Conservation (phyloP, 2,797 vertebrate genomes). For the Neosilurus mollespiculum region DNA sequence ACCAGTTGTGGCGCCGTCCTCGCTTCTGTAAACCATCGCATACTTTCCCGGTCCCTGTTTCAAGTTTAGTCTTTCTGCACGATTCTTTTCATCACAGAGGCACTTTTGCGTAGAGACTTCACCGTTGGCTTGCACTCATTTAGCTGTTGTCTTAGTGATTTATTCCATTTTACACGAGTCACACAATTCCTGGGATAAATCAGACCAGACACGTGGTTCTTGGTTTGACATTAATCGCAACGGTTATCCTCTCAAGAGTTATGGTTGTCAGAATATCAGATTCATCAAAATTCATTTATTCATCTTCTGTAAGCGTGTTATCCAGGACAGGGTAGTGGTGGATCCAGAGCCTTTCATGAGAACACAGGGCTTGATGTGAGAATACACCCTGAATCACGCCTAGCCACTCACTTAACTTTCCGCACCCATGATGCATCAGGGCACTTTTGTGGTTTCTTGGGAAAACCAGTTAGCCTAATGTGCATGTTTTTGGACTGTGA, state of each 20-base stretch:
- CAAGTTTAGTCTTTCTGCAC: background rate
- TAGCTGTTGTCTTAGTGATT: background rate
- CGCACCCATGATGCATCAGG: no score
- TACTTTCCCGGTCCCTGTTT: slow-evolving; percentile 1
- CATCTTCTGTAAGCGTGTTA: background rate
- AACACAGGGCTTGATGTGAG: background rate
- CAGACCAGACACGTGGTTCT: background rate
- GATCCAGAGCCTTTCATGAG: background rate
- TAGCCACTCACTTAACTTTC: no score
- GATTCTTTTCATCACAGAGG: slow-evolving; percentile 3
- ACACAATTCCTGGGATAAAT: background rate
- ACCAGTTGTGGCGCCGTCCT: background rate
- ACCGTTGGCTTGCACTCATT: background rate
- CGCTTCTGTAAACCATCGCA: slow-evolving; percentile 5
- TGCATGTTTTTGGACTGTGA: no score
- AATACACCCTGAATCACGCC: background rate
- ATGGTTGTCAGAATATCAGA: background rate
- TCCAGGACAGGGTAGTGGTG: background rate
- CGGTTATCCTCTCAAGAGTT: background rate
- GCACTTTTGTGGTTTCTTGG: no score
- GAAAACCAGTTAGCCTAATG: no score
- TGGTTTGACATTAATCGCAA: background rate
- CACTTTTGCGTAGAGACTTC: background rate
- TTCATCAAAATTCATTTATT: background rate
- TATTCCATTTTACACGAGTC: background rate